phyloP scores from a whole-genome alignment of 2,113 vertebrate genomes.

The Oxygymnocypris stewartii region DNA sequence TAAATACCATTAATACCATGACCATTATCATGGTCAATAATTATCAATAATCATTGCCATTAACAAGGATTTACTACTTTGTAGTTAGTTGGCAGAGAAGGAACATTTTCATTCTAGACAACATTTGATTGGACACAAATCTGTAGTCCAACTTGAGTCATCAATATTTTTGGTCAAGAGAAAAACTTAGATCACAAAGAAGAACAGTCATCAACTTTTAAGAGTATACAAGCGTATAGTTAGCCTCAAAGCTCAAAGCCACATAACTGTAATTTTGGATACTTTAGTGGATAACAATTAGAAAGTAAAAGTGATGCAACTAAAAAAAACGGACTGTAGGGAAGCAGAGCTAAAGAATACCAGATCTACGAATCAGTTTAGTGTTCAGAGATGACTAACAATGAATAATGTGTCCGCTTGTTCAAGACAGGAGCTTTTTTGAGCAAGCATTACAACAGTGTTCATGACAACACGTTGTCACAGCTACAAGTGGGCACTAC shows the following conservation, averaged over 20 bases:
- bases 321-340: background rate
- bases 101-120: background rate
- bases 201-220: too few relatives aligned
- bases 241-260: background rate
- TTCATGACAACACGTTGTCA: conserved; percentile 37
- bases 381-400: background rate
- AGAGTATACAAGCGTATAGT: background rate
- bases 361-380: background rate
- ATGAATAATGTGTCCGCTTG: background rate
- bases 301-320: background rate
- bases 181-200: background rate
- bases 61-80: background rate
- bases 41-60: background rate
- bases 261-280: background rate
- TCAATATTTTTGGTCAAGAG: background rate
- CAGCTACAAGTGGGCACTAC: conserved; percentile 13
- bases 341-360: background rate
- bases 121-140: background rate
- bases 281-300: background rate
- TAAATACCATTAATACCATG: too few relatives aligned
- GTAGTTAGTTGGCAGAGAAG: background rate
- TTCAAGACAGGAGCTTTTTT: conserved; percentile 14
- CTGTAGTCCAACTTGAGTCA: background rate
- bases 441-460: conserved; percentile 5
- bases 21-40: too few relatives aligned